Evolutionary conservation across 2,797 vertebrate species (phyloP).

Genomic region (Cirrhinus mrigala): DNA sequence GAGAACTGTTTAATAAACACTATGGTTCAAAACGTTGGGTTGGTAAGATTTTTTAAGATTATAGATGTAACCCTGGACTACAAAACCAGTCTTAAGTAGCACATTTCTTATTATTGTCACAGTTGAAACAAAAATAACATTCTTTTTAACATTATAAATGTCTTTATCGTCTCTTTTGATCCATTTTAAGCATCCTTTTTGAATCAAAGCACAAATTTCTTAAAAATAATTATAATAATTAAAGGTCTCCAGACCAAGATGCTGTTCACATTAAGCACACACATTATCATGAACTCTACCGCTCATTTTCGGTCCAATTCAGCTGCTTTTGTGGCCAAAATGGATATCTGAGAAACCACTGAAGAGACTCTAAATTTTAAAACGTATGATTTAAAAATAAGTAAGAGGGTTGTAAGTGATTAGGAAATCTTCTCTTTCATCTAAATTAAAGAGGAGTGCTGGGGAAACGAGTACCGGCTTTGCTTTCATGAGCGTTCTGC

Average conservation of each 20-base stretch:
- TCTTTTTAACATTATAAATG: not conserved
- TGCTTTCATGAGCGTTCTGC: constrained; percentile 38
- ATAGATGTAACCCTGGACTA: too few relatives aligned
- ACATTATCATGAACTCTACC: not conserved
- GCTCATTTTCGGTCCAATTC: not conserved
- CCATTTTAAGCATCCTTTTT: not conserved
- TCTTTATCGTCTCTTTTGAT: not conserved
- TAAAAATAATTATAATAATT: not conserved
- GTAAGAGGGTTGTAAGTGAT: constrained; percentile 33
- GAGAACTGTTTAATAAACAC: not conserved
- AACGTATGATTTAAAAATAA: constrained; percentile 18
- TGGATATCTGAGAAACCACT: not conserved
- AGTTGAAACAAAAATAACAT: not conserved
- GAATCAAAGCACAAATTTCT: not conserved
- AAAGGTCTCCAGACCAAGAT: not conserved
- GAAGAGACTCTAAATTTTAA: constrained; percentile 10
- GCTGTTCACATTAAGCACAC: not conserved
- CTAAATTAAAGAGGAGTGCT: constrained; percentile 31
- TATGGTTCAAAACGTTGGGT: not conserved
- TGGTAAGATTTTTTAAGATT: not conserved
- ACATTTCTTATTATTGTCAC: not conserved
- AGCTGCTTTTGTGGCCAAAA: constrained; percentile 22
- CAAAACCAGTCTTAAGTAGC: too few relatives aligned
- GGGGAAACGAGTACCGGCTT: constrained; percentile 18
- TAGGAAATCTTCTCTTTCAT: constrained; percentile 34